These are phyloP conservation scores for Drosophila macrospina DNA, from an alignment of 2,888 invertebrate species.

Conservation along the genomic window DNA sequence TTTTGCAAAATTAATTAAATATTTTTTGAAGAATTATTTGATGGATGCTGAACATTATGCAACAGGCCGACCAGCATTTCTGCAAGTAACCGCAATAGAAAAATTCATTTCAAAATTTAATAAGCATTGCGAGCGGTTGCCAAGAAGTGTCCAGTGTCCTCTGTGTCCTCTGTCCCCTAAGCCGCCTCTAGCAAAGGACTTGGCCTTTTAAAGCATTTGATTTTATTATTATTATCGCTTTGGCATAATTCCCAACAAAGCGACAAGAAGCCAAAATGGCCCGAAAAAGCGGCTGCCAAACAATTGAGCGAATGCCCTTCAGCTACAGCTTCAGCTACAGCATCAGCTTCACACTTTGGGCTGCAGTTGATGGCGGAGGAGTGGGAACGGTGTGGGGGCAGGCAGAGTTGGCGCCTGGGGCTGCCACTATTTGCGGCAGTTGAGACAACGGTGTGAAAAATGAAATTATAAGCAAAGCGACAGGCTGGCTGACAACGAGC, in stretches of 20 bases:
- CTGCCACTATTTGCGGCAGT: conserved; percentile 58
- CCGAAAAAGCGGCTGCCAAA: conserved; percentile 37
- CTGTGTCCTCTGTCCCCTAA: background rate
- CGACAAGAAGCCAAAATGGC: conserved; percentile 57
- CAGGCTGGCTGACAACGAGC: conserved; percentile 30
- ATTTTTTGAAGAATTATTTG: conserved; percentile 25
- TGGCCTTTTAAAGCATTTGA: conserved; percentile 45
- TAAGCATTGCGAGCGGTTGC: conserved; percentile 35
- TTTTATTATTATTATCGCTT: conserved; percentile 76
- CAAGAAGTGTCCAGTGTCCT: conserved; percentile 7
- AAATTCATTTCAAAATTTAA: conserved; percentile 38
- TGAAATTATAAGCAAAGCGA: conserved; percentile 78
- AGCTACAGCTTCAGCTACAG: conserved; percentile 49
- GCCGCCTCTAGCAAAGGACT: conserved; percentile 18
- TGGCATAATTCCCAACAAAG: conserved; percentile 72
- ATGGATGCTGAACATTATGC: conserved; percentile 29
- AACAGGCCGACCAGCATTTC: conserved; percentile 37
- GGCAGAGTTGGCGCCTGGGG: conserved; percentile 38
- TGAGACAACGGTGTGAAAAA: conserved; percentile 77
- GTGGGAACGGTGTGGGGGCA: background rate
- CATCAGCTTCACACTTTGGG: conserved; percentile 63
- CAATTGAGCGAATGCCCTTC: conserved; percentile 31
- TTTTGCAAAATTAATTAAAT: conserved; percentile 56
- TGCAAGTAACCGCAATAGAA: conserved; percentile 29
- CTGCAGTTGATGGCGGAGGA: conserved; percentile 14